Evolutionary conservation across 30 jellyfish, hydroid and myxozoan genomes (phyloP), one percentile per base, ranked within the genome.

Genomic region (Cassiopea andromeda): DNA sequence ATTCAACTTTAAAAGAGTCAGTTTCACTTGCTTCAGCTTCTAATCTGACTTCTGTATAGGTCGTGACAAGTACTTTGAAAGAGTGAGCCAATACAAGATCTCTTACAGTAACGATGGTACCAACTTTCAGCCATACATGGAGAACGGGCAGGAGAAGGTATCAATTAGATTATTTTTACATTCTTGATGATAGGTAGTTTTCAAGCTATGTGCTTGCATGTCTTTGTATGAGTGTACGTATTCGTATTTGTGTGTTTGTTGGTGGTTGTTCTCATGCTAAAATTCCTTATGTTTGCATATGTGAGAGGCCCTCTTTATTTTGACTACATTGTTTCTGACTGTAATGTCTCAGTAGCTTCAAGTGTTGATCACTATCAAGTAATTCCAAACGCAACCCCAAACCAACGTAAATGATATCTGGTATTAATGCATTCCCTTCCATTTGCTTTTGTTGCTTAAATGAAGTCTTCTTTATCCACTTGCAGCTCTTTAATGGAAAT

Each of bases 31-130:
- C 7, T 54, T 3, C 12, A 54, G 12, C 12, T 54, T 54, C 64
- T 54, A 3, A 54, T 54, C 64, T 54, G 7, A 3, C 64, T 6
- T 3, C 16, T 15, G 27, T 48, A 66, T 68, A 93, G 98, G 98
- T 8, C 94, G 98, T 13, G 91, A 87, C 92, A 88, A 85, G 79
- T 88, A 87, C 54, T 93, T 93, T 77, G 98, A 93, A 67, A 76
- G 98, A 47, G 97, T 93, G 38, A 45, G 91, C 50, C 89, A 93
- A 58, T 93, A 80, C 69, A 82, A 87, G 69, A 88, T 93, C 54
- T 48, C 83, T 46, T 93, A 93, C 97, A 93, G 98, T 76, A 78
- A 93, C 82, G 97, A 93, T 78, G 98, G 98, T 17, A 14, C 73
- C 13, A 69, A 15, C 48, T 93, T 81, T 94, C 85, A 76, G 69